Conservation (phyloP, 2,113 vertebrate species). For the Pygoscelis adeliae region DNA sequence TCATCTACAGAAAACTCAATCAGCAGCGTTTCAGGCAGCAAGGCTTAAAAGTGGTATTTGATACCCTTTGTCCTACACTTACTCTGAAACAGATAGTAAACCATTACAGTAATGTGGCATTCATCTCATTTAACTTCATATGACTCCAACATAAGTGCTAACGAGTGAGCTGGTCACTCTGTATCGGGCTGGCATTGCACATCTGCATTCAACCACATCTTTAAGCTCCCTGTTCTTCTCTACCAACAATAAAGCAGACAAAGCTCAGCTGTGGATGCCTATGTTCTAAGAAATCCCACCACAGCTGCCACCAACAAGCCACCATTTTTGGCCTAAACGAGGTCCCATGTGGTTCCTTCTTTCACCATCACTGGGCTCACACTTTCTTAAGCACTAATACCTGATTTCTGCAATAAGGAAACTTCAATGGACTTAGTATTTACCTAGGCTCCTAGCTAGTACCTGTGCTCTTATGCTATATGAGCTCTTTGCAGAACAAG, state of each 20-base stretch:
- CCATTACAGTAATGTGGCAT: not conserved
- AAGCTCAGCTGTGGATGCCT: not conserved
- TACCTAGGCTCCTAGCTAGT: not conserved
- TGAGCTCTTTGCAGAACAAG: not conserved
- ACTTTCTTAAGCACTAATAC: not conserved
- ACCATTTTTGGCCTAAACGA: not conserved
- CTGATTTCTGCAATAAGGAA: not conserved
- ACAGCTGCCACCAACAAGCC: not conserved
- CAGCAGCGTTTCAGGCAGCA: not conserved
- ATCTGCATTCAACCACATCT: not conserved
- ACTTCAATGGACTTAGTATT: not conserved
- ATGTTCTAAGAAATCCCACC: not conserved
- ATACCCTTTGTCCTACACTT: not conserved
- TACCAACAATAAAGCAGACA: not conserved
- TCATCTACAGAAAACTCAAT: not conserved
- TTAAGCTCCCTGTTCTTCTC: not conserved
- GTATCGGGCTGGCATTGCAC: rapidly evolving
- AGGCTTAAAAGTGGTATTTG: not conserved
- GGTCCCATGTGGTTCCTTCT: not conserved
- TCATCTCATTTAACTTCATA: not conserved
- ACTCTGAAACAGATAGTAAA: not conserved
- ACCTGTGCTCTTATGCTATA: not conserved
- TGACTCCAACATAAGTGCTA: not conserved
- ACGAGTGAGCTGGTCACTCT: not conserved
- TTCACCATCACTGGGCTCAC: not conserved